phyloP scores from a whole-genome alignment of 2,797 vertebrate species.

The Thunnus albacares region DNA sequence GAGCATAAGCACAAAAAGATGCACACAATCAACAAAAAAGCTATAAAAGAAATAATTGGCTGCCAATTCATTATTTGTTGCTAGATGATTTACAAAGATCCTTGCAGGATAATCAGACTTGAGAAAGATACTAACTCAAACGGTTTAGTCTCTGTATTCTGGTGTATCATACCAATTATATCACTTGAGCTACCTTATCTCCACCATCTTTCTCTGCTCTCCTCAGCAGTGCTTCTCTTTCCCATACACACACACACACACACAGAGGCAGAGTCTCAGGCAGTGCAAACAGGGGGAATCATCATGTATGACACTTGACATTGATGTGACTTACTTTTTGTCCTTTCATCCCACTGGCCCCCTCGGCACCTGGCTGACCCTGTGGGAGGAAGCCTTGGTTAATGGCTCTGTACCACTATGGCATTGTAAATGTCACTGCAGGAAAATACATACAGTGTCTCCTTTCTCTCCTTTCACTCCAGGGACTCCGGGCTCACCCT shows the following conservation, averaged over 20 bases:
- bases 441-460: conserved; percentile 88
- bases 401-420: conserved; percentile 72
- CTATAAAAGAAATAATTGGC: conserved; percentile 22
- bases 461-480: conserved; percentile 89
- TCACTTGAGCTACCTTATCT: conserved; percentile 22
- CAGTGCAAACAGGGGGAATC: conserved; percentile 54
- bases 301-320: conserved; percentile 71
- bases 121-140: conserved; percentile 32
- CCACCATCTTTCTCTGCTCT: conserved; percentile 3
- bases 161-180: conserved; percentile 43
- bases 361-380: conserved; percentile 85
- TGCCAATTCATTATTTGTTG: conserved; percentile 38
- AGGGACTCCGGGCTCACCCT: conserved; percentile 83
- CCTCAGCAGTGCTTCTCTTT: not conserved
- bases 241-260: not conserved
- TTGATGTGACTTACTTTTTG: conserved; percentile 88
- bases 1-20: conserved; percentile 7
- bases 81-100: conserved; percentile 38
- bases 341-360: conserved; percentile 85
- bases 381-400: conserved; percentile 77
- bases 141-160: conserved; percentile 39
- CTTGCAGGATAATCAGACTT: conserved; percentile 17
- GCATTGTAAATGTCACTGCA: conserved; percentile 71
- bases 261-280: conserved; percentile 17
- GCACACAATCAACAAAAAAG: not conserved